Evolutionary conservation across 2,888 invertebrate species (phyloP), one percentile per base, ranked within the genome.

Genomic region (Bimastos eiseni): DNA sequence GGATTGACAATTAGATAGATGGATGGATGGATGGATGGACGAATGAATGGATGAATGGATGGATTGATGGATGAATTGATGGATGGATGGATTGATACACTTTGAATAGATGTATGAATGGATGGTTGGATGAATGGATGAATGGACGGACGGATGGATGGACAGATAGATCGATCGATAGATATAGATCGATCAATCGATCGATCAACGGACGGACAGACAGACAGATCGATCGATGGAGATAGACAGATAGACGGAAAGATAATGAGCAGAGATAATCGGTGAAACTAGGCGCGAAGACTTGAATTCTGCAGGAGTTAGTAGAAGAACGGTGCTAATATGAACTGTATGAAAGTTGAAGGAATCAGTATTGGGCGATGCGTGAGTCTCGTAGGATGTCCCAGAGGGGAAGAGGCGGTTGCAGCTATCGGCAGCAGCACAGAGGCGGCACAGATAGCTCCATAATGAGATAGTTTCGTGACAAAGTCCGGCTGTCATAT

Each of bases 401-500:
- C 44, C 44, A 44, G 44, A 44, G 15, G 41, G 41, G 41, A 15
- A 15, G 44, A 44, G 44, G 19, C n/a, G 70, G n/a, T 70, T 30
- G n/a, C 70, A 13, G 70, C 70, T 70, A 70, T 70, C 86, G 24
- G 37, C 86, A 37, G 36, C 34, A 86, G 86, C 86, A 36, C 36
- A 37, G 37, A 19, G 34, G 36, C 34, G 86, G 86, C 36, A 36
- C 36, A 19, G 36, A 86, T 36, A 13, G 34, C 86, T 37, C 30
- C 36, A 86, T 86, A 86, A 86, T 86, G 86, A 86, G 86, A 86
- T 86, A 86, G 86, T 86, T 86, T 86, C 86, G 86, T 86, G 86
- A 86, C 86, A 37, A 86, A 86, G 37, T 86, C 86, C 37, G 86
- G 36, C 86, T 70, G 70, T 70, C 70, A n/a, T 70, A 70, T 70